These are phyloP conservation scores for Myopa testacea DNA, from an alignment of 2,888 invertebrate genomes.

Conservation along the genomic window DNA sequence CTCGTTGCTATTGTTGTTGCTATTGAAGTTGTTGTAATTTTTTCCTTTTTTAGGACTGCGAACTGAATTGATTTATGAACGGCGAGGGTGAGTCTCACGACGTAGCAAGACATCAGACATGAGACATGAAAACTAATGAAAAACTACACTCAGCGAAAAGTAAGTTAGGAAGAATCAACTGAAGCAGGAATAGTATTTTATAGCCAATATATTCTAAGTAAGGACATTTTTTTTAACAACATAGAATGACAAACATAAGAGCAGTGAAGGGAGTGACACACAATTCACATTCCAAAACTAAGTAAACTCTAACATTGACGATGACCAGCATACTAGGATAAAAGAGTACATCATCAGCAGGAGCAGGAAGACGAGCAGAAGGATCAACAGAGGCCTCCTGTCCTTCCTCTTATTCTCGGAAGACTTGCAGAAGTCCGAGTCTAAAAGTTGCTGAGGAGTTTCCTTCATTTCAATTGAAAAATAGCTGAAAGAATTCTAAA, in stretches of 20 bases:
- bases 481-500: conserved; percentile 1
- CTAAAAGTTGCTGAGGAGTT: background rate
- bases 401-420: background rate
- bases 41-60: background rate
- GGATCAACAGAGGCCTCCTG: background rate
- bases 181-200: too few species aligned
- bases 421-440: background rate
- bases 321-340: background rate
- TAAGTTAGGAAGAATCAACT: too few species aligned
- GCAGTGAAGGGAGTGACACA: background rate
- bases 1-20: background rate
- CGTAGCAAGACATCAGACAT: too few species aligned
- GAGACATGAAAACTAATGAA: too few species aligned
- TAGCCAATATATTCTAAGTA: too few species aligned
- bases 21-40: background rate
- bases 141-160: too few species aligned
- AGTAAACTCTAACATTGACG: background rate
- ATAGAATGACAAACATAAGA: background rate
- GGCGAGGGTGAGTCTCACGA: too few species aligned
- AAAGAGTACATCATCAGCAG: background rate
- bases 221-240: too few species aligned
- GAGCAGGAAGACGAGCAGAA: background rate
- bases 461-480: conserved; percentile 6
- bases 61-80: too few species aligned
- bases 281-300: background rate